Evolutionary conservation across 2,113 vertebrate species (phyloP).

Genomic region (Callionymus lyra): DNA sequence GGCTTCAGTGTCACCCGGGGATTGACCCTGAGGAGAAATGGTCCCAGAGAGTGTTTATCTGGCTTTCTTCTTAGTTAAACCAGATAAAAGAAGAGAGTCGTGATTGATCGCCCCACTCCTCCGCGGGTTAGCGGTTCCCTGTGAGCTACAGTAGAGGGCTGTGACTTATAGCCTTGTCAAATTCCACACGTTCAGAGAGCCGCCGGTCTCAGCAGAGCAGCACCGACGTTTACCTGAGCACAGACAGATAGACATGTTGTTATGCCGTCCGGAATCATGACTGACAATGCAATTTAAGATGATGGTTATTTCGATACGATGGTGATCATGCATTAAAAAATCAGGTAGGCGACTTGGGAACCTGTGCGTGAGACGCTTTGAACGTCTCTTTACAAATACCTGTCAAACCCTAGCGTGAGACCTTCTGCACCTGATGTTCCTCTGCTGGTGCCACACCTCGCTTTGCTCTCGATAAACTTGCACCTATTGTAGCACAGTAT

Average conservation of each 20-base stretch:
- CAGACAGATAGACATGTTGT: conserved; percentile 18
- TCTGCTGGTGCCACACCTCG: conserved; percentile 8
- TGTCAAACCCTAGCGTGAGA: conserved; percentile 11
- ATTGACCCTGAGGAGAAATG: conserved; percentile 44
- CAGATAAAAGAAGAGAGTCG: conserved; percentile 50
- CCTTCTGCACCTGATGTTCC: conserved; percentile 9
- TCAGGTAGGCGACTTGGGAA: too few species aligned
- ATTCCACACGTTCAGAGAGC: conserved; percentile 54
- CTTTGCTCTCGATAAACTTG: too few species aligned
- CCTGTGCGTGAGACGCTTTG: conserved; percentile 7
- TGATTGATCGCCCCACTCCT: conserved; percentile 37
- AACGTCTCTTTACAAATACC: conserved; percentile 16
- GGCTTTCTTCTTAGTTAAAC: conserved; percentile 44
- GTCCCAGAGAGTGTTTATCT: conserved; percentile 51
- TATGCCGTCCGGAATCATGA: neutral
- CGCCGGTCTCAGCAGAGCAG: conserved; percentile 16
- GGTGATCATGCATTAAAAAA: too few species aligned
- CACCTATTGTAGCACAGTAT: too few species aligned
- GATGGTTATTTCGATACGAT: too few species aligned
- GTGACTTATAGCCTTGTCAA: conserved; percentile 47
- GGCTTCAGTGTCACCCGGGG: conserved; percentile 36
- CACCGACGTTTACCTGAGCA: conserved; percentile 15
- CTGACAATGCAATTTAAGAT: too few species aligned
- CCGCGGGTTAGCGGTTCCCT: conserved; percentile 40
- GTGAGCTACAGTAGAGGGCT: conserved; percentile 46